Conservation (phyloP, 2,888 invertebrate genomes). For the Pycnomerus fuliginosus region DNA sequence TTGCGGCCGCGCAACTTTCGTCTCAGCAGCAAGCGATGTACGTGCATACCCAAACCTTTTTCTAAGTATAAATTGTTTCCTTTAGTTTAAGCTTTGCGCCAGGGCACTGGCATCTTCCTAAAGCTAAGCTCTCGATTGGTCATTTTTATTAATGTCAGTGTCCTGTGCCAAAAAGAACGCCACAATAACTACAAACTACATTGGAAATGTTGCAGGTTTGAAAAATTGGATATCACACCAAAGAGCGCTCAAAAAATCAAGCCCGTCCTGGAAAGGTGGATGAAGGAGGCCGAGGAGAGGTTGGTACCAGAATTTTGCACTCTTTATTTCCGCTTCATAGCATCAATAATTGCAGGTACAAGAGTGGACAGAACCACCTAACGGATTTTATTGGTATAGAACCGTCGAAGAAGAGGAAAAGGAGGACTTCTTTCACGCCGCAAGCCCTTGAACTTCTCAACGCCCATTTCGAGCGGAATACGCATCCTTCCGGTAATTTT, state of each 20-base stretch:
- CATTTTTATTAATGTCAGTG: constrained; percentile 48
- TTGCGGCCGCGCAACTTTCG: constrained; percentile 87
- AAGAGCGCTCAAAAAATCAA: constrained; percentile 99
- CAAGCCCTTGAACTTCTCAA: constrained; percentile 93
- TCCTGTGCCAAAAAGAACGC: constrained; percentile 46
- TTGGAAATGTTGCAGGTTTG: constrained; percentile 86
- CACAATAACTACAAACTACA: neutral
- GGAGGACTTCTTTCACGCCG: constrained; percentile 95
- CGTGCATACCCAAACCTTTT: constrained; percentile 60
- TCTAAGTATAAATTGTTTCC: constrained; percentile 16
- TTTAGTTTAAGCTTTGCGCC: constrained; percentile 55
- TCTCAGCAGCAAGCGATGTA: constrained; percentile 94
- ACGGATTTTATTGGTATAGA: constrained; percentile 96
- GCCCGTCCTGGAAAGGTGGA: constrained; percentile 97
- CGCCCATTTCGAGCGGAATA: constrained; percentile 94
- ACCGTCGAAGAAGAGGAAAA: constrained; percentile 94
- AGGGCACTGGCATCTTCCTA: constrained; percentile 90
- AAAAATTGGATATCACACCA: constrained; percentile 98
- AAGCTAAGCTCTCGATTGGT: too few relatives aligned
- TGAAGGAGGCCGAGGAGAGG: constrained; percentile 98
- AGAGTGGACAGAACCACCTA: constrained; percentile 88
- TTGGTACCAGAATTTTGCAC: constrained; percentile 50
- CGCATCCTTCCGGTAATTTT: constrained; percentile 97
- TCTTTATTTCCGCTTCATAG: neutral
- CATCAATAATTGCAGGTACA: constrained; percentile 68